Base-by-base conservation (phyloP, 2,797 vertebrate genomes). In the Tragelaphus eurycerus region DNA sequence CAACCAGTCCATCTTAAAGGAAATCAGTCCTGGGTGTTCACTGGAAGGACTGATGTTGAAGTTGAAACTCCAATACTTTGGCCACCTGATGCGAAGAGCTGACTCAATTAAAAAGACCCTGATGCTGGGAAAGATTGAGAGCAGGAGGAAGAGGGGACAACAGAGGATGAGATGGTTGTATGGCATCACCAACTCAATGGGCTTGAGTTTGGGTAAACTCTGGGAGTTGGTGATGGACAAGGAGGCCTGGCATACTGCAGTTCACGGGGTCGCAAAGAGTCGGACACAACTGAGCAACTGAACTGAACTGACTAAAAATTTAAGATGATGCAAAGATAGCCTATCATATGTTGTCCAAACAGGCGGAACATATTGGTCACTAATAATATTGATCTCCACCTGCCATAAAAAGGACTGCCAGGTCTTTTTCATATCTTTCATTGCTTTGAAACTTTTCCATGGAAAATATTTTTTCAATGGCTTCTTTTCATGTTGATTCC, bases 401-500 rank as follows among this genome's bases (percentile, higher is more conserved):
- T 92, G 21, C 14, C 78, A 34, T 54, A 82, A 87, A 92, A 94
- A 50, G 23, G 57, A 83, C 19, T 50, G 29, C 78, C 55, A 46
- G 57, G 52, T 71, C 9, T 79, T 91, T 83, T 90, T 54, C 29
- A 86, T 74, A 90, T 85, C 34, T 84, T 79, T 67, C 21, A 5
- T 43, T 82, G 78, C 34, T 96, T 89, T 93, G 78, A 93, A 95
- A 52, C 29, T 71, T 95, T 57, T 91, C 52, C 16, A 14, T 48
- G 57, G 57, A 38, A 93, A 84, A 88, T 88, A 85, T 78, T 95
- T 90, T 64, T 71, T 96, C 55, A 86, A 16, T 48, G 82, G 21
- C 55, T 95, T 91, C 71, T 90, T 89, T 86, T 96, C 57, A 67
- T 89, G 34, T 52, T 97, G 7, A 64, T 84, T 91, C 92, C 60